Base-by-base conservation (phyloP, 2,888 invertebrate species). In the Dryobota labecula region DNA sequence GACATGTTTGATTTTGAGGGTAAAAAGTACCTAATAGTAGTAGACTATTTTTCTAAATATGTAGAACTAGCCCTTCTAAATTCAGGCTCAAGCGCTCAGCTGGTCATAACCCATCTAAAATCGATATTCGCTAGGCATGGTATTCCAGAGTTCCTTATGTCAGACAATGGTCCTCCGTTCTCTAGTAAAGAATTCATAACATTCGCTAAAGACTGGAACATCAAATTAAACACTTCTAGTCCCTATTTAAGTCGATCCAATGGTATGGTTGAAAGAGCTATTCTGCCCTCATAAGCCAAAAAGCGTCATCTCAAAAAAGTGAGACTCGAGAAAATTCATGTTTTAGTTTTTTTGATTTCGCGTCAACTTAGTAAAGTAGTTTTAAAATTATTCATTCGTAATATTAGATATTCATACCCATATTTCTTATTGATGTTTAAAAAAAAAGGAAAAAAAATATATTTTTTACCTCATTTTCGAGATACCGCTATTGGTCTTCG, bases 161-260 rank as follows among this genome's bases (percentile, higher is more conserved):
- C 56, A n/a, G 56, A 56, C 36, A 56, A 56, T 6, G 36, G 36
- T 18, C 56, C 33, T 11, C 54, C 54, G 5, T 36, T 56, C n/a
- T 13, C 9, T 6, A 56, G 56, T n/a, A 56, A 56, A 36, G 56
- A 56, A n/a, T 9, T 56, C n/a, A 56, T 5, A n/a, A 2, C 8
- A 5, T 56, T 56, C 18, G n/a, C 56, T n/a, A 36, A 11, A n/a
- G 36, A n/a, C 3, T 36, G 36, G 36, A 33, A 33, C 18, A 56
- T 56, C 11, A 13, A 56, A 56, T 33, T 33, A 9, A 56, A 20
- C 20, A 56, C 56, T 36, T 56, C 56, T 13, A 56, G n/a, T 36
- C 36, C 56, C n/a, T 56, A 56, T 11, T n/a, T 56, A 7, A 56
- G 56, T 7, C n/a, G 36, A 36, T 56, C 56, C n/a, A 56, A 56